Base-by-base conservation (phyloP, 2,888 invertebrate species). In the Tenodera sinensis region DNA sequence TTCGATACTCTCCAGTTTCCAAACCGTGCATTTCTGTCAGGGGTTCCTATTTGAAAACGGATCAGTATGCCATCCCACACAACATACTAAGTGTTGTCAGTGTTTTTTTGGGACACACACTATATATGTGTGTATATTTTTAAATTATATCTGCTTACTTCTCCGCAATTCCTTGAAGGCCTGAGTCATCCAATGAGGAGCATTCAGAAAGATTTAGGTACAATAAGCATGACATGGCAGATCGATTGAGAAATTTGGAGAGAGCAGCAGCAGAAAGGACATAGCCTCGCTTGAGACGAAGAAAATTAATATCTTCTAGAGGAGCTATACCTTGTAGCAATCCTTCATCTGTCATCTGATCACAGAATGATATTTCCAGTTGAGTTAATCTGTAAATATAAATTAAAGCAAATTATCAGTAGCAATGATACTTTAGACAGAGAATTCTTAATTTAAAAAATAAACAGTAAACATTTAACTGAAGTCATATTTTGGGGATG, bases 291-390 rank as follows among this genome's bases (percentile, higher is more conserved):
- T 83, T 89, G 12, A 89, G 89, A 54, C 83, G 82, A 28, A 89
- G 86, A 27, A 82, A 71, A 1, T 1, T 28, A 25, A 89, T 47
- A 28, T 89, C 34, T 27, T 83, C 82, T 3, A 89, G 71, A n/a
- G 85, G 27, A 25, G 86, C 89, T 28, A 87, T 83, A 15, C 89
- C 89, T 83, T 83, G 30, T n/a, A 89, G 83, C 83, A 89, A 20
- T 2, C 89, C 89, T 25, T 28, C 54, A 27, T 89, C 87, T 54
- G 89, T 89, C 89, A 89, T 89, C 28, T 89, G 83, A 27, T 89
- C 89, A 71, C 89, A 89, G 71, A 89, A 89, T 28, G 89, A 89
- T 28, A 89, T 86, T 25, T 89, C 71, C n/a, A 89, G 34, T 15
- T 82, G 71, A 15, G 81, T 85, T 82, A 89, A 28, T 47, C 89